Evolutionary conservation across 2,113 vertebrate species (phyloP).

Genomic region (Sisor rabdophorus): DNA sequence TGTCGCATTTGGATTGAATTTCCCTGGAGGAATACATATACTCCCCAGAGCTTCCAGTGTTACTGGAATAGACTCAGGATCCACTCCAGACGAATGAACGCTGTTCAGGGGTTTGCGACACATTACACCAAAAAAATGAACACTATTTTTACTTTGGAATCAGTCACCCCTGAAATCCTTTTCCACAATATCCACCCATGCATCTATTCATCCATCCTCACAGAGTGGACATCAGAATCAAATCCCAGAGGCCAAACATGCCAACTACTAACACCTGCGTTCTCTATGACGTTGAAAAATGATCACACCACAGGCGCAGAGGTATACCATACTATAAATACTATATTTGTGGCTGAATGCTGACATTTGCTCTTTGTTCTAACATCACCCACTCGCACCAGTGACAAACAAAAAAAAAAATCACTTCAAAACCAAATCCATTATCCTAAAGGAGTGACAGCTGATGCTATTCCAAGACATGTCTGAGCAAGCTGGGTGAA

Average conservation of each 20-base stretch:
- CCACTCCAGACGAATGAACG: neutral
- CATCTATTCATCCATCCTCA: too few species aligned
- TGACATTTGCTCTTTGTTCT: slow-evolving; percentile 34
- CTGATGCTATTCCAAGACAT: neutral
- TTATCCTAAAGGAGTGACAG: slow-evolving; percentile 9
- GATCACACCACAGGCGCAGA: slow-evolving; percentile 7
- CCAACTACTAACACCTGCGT: neutral
- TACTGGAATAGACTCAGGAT: neutral
- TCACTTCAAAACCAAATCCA: slow-evolving; percentile 20
- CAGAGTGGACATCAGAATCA: too few species aligned
- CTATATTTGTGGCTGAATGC: slow-evolving; percentile 13
- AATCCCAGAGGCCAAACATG: too few species aligned
- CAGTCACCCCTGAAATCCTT: slow-evolving; percentile 21
- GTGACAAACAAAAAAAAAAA: slow-evolving; percentile 25
- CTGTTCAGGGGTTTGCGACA: slow-evolving; percentile 16
- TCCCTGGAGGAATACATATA: too few species aligned
- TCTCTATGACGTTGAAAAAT: slow-evolving; percentile 38
- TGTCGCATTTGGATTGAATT: neutral
- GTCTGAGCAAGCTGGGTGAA: too few species aligned
- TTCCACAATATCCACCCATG: too few species aligned
- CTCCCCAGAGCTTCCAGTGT: neutral
- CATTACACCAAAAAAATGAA: slow-evolving; percentile 38
- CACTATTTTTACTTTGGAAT: slow-evolving; percentile 36
- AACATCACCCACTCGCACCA: slow-evolving; percentile 23
- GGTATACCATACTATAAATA: slow-evolving; percentile 27